phyloP scores from a whole-genome alignment of 1,140 invertebrate genomes.

The Cydia strobilella region DNA sequence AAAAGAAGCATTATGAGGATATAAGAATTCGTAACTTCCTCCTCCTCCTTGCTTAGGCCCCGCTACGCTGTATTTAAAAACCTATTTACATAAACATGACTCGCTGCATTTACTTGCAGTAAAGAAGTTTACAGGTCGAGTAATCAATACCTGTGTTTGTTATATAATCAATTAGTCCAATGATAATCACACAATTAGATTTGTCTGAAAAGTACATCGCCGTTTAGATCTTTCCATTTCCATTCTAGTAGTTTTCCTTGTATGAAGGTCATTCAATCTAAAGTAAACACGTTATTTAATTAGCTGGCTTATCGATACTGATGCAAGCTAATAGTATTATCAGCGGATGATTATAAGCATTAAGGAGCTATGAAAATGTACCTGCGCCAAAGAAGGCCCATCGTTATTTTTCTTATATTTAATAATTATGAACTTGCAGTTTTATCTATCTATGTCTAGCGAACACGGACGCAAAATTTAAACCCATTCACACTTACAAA shows the following conservation, averaged over 20 bases:
- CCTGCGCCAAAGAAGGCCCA: too few relatives aligned
- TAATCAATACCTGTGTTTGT: background rate
- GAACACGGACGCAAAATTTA: too few relatives aligned
- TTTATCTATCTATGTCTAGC: too few relatives aligned
- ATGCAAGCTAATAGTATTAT: background rate
- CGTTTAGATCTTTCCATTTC: background rate
- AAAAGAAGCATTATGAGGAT: background rate
- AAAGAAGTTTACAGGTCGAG: background rate
- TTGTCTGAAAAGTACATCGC: background rate
- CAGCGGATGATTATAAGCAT: background rate
- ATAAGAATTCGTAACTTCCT: background rate
- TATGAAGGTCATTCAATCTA: background rate
- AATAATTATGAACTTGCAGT: too few relatives aligned
- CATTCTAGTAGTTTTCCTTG: background rate
- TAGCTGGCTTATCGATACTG: background rate
- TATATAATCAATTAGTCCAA: too few relatives aligned
- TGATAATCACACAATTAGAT: background rate
- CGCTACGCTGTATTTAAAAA: constrained; percentile 10
- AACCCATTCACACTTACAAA: too few relatives aligned
- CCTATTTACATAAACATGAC: background rate
- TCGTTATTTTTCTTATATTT: too few relatives aligned
- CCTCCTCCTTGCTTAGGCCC: background rate
- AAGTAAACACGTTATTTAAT: background rate
- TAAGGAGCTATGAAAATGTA: background rate
- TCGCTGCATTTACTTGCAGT: background rate